A percentile compares a stretch with the other conserved stretches of the same genome.
phyloP scores from a whole-genome alignment of 2,113 vertebrate genomes.

The Lota lota region DNA sequence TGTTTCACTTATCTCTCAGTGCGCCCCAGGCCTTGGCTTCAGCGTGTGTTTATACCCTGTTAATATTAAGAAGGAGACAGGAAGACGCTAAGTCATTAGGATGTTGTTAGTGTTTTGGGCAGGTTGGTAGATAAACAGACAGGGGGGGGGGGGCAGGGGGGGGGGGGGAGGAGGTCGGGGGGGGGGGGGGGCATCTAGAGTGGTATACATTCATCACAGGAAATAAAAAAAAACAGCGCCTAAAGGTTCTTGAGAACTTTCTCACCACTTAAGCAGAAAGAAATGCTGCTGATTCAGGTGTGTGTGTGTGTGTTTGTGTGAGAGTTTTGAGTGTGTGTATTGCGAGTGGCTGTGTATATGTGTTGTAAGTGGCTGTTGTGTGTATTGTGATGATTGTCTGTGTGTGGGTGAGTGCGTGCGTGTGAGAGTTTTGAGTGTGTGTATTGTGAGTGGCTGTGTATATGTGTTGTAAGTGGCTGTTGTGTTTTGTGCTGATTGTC shows the following conservation, averaged over 20 bases:
- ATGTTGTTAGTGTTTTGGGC: neutral
- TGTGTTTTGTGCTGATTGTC: constrained; percentile 31
- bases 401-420: too few relatives aligned
- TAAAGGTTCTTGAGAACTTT: constrained; percentile 28
- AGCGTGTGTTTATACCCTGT: too few relatives aligned
- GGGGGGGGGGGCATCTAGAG: neutral
- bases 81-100: too few relatives aligned
- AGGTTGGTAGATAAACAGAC: constrained; percentile 9
- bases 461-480: neutral
- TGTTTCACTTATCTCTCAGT: too few relatives aligned
- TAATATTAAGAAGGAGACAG: too few relatives aligned
- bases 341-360: neutral
- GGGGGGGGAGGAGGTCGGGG: constrained; percentile 4
- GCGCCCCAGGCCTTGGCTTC: too few relatives aligned
- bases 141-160: constrained; percentile 7
- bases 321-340: neutral
- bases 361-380: too few relatives aligned
- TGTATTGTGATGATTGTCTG: too few relatives aligned
- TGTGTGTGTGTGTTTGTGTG: constrained; percentile 3
- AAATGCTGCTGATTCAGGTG: constrained; percentile 37
- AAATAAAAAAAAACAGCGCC: constrained; percentile 1
- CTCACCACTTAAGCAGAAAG: constrained; percentile 30
- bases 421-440: too few relatives aligned
- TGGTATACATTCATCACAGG: constrained; percentile 3
- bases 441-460: neutral